Evolutionary conservation across 2,113 vertebrate genomes (phyloP), one percentile per base, ranked within the genome.

Genomic region (Muntiacus muntjak): DNA sequence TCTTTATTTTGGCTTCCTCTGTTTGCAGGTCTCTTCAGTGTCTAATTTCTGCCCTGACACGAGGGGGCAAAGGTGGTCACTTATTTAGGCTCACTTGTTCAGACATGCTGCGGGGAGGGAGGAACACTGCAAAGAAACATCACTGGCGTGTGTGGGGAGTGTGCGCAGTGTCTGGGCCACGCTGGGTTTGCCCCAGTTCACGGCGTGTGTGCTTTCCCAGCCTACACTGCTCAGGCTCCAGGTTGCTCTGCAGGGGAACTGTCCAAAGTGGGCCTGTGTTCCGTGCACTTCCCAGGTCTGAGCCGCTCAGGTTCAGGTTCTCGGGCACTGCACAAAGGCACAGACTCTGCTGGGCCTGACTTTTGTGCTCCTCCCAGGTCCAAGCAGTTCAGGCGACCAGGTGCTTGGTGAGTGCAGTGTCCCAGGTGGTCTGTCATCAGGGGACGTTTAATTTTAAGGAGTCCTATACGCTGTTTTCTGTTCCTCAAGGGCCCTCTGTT

Each of bases 291-390:
- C 4, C 19, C 64, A 36, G 19, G 19, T 36, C 17, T 36, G 23
- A 67, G 16, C 64, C 3, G 2, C 9, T 71, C 64, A 23, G 64
- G 64, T 21, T 71, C 64, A 71, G 64, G 64, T 71, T 71, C 64
- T 36, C 0, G 17, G 9, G 17, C 11, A 36, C 9, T 71, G n/a
- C 17, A 71, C 64, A 71, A 36, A 71, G 64, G 9, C n/a, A 36
- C n/a, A 71, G n/a, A 71, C 64, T 36, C 0, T 2, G 16, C 16
- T 52, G 52, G 17, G 9, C 9, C 11, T 23, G 9, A 0, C 0
- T 36, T 11, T 21, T 71, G 17, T 36, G 64, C n/a, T 71, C 9
- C 12, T 21, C n/a, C 64, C 19, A 71, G 19, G 64, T 71, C 64
- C 9, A 2, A 71, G 64, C 64, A 71, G 64, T 9, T 71, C 64